Evolutionary conservation across 2,113 vertebrate species (phyloP).

Genomic region (Engystomops pustulosus): DNA sequence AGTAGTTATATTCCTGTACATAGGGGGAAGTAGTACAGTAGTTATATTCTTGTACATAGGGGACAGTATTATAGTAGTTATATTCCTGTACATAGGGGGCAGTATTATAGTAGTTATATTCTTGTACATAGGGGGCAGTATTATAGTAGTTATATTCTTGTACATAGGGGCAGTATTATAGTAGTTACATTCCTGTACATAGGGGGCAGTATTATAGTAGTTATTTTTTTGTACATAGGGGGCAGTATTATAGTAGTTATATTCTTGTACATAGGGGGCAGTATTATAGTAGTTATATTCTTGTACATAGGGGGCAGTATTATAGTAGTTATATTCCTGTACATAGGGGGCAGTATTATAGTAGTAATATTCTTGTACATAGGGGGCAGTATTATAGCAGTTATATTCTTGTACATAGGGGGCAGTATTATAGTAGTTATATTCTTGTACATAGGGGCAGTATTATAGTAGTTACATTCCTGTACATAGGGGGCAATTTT

Average conservation of each 20-base stretch:
- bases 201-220: constrained; percentile 9
- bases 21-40: too few species aligned
- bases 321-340: constrained; percentile 15
- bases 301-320: not conserved
- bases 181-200: not conserved
- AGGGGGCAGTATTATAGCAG: not conserved
- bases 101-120: constrained; percentile 21
- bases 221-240: constrained; percentile 3
- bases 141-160: constrained; percentile 17
- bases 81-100: too few species aligned
- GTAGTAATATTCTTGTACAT: constrained; percentile 11
- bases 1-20: too few species aligned
- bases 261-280: not conserved
- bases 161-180: not conserved
- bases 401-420: constrained; percentile 13
- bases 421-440: constrained; percentile 10
- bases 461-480: not conserved
- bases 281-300: constrained; percentile 10
- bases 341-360: constrained; percentile 1
- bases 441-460: constrained; percentile 2
- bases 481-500: too few species aligned
- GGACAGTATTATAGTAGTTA: too few species aligned
- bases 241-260: constrained; percentile 12
- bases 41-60: too few species aligned
- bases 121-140: not conserved